Base-by-base conservation (phyloP, 92 coral and sea anemone genomes). In the Porites rus region DNA sequence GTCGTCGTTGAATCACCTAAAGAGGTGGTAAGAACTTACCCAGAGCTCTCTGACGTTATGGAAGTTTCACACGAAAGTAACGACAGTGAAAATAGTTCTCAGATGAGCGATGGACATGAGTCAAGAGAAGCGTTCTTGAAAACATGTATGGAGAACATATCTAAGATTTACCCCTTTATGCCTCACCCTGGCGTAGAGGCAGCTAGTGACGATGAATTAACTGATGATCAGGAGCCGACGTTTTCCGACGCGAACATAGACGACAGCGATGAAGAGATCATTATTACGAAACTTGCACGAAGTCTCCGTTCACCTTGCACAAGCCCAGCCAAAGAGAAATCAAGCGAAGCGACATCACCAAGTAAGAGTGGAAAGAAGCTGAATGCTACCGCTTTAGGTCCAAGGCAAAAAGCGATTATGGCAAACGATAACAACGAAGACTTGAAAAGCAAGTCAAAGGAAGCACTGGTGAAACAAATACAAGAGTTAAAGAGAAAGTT, bases 51-150 rank as follows among this genome's bases (percentile, higher is more conserved):
- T 7, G 98, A 94, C 71, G 98, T 94, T 9, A 74, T 94, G 67
- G 98, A 94, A 75, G 98, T 89, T 43, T 94, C 98, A 7, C 96
- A 92, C 21, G 98, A 94, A 75, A 92, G 93, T 69, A 88, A 80
- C 25, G 98, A 94, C 73, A 94, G 98, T 65, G 98, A 94, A 76
- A 94, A 92, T 70, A 91, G 98, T 43, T 92, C 95, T 50, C 98
- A 94, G 59, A 76, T 92, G 86, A 92, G 96, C 8, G 98, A 94
- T 13, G 91, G 92, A 4, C 64, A 84, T 70, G 98, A 94, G 28
- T 85, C 75, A 50, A 86, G 93, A 50, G 92, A 93, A 52, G 81
- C 71, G 20, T 88, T 90, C 84, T 87, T 92, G 20, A 94, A 92
- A 79, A 92, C 77, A 53, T 94, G 98, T 63, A 87, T 94, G 84